Conservation (phyloP, 1,140 invertebrate genomes). For the Argopecten irradians region DNA sequence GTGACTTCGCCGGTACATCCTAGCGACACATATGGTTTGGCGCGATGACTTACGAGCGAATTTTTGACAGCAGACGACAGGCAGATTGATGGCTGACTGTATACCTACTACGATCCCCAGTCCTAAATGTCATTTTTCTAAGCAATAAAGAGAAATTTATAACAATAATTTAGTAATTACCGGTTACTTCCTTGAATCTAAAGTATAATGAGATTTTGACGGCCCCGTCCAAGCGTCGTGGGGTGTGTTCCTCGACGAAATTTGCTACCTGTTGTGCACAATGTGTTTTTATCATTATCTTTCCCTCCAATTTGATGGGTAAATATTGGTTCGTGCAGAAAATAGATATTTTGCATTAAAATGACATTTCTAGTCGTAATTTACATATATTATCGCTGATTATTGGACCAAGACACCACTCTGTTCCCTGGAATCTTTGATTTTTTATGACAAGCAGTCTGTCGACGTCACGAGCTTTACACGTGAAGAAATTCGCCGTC, state of each 20-base stretch:
- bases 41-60: background rate
- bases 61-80: background rate
- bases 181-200: background rate
- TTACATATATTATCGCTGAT: background rate
- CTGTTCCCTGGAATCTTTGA: background rate
- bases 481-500: no score
- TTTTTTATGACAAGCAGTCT: no score
- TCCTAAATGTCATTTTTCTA: constrained; percentile 23
- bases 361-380: background rate
- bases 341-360: background rate
- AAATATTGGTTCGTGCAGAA: constrained; percentile 2
- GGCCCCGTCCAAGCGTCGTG: background rate
- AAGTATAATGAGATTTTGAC: constrained; percentile 18
- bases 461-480: no score
- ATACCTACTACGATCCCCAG: background rate
- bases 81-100: background rate
- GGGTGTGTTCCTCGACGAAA: background rate
- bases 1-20: background rate
- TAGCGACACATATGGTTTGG: background rate
- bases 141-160: constrained; percentile 16
- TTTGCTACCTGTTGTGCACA: background rate
- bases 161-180: constrained; percentile 19
- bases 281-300: no score
- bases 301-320: background rate
- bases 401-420: background rate